Conservation (phyloP, 2,888 invertebrate species). For the Syrista parreyssii region DNA sequence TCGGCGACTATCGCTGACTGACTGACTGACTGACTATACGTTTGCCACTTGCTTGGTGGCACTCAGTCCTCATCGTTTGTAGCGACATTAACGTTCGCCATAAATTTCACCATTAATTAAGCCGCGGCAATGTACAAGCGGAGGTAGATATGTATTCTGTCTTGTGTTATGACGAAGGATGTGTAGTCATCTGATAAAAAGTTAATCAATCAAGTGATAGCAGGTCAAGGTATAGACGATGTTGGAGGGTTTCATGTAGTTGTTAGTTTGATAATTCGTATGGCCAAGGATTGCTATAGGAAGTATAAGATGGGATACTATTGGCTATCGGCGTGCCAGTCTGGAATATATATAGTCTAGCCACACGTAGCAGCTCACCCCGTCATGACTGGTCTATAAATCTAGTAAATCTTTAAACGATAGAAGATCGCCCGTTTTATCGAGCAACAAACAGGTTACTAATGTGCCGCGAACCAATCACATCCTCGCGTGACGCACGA, state of each 20-base stretch:
- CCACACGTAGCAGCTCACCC: background rate
- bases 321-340: background rate
- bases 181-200: background rate
- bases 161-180: background rate
- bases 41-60: background rate
- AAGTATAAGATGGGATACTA: background rate
- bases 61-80: background rate
- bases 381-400: slow-evolving; percentile 50
- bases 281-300: background rate
- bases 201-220: background rate
- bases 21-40: background rate
- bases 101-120: background rate
- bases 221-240: background rate
- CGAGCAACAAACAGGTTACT: slow-evolving; percentile 56
- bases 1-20: background rate
- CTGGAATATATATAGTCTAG: background rate
- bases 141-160: background rate
- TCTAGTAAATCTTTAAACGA: slow-evolving; percentile 54
- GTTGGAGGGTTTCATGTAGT: background rate
- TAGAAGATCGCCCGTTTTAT: slow-evolving; percentile 45
- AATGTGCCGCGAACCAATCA: slow-evolving; percentile 50
- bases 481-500: slow-evolving; percentile 43
- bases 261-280: background rate
- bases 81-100: background rate
- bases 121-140: background rate